These are phyloP conservation scores for Protobothrops mucrosquamatus DNA, from an alignment of 2,113 vertebrate species.

Conservation along the genomic window DNA sequence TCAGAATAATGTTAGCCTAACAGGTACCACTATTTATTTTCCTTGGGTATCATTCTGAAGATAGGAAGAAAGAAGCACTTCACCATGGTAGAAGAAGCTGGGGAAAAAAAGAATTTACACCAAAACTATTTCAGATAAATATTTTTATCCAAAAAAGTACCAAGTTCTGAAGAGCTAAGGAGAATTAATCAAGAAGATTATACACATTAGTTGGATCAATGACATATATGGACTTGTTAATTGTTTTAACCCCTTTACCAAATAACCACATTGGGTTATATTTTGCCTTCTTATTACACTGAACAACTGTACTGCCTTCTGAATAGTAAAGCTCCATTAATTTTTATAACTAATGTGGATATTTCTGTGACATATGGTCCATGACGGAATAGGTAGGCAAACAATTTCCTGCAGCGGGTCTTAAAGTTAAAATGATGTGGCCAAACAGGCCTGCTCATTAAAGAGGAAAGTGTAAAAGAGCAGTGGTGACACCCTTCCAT, in stretches of 20 bases:
- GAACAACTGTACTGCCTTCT: not conserved
- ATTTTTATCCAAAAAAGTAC: constrained; percentile 12
- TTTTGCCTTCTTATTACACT: not conserved
- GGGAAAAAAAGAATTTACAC: constrained; percentile 1
- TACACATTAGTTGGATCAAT: not conserved
- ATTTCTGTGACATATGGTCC: not conserved
- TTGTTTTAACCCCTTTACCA: not conserved
- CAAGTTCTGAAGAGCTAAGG: not conserved
- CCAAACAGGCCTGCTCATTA: not conserved
- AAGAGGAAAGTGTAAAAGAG: constrained; percentile 1
- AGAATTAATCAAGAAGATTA: not conserved
- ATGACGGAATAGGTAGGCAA: not conserved
- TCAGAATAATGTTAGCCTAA: not conserved
- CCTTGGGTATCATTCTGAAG: not conserved
- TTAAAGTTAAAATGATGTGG: not conserved
- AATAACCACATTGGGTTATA: not conserved
- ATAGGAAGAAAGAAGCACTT: not conserved
- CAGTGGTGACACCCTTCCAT: not conserved
- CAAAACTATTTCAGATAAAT: not conserved
- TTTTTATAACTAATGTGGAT: not conserved
- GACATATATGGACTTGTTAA: not conserved
- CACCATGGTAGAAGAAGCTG: not conserved
- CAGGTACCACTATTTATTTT: not conserved
- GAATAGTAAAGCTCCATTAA: not conserved
- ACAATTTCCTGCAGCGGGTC: not conserved